A percentile compares a stretch with the other conserved stretches of the same genome.
phyloP scores from a whole-genome alignment of 2,888 invertebrate species.

The Arctia plantaginis region DNA sequence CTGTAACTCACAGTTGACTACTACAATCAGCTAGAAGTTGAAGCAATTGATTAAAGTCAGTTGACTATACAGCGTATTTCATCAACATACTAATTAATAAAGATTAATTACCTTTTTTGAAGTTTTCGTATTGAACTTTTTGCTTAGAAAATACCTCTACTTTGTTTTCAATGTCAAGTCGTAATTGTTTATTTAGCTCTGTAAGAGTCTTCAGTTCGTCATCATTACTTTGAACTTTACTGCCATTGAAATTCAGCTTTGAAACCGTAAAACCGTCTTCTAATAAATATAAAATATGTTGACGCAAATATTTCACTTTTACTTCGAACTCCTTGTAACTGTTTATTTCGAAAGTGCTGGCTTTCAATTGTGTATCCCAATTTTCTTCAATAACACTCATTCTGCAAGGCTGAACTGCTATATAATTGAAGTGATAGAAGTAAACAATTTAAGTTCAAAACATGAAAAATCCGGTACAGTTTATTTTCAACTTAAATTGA shows the following conservation, averaged over 20 bases:
- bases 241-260: slow-evolving; percentile 51
- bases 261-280: slow-evolving; percentile 62
- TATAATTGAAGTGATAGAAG: background rate
- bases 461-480: background rate
- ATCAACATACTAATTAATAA: no score
- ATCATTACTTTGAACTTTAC: slow-evolving; percentile 59
- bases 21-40: background rate
- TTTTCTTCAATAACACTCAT: slow-evolving; percentile 68
- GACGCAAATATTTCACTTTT: slow-evolving; percentile 50
- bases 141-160: slow-evolving; percentile 62
- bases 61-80: no score
- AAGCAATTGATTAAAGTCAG: background rate
- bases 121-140: slow-evolving; percentile 69
- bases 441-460: background rate
- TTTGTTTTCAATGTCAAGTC: slow-evolving; percentile 68
- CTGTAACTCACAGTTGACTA: background rate
- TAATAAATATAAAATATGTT: slow-evolving; percentile 57
- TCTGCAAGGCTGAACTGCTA: slow-evolving; percentile 17
- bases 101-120: slow-evolving; percentile 68
- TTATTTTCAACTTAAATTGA: background rate
- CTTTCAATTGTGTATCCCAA: slow-evolving; percentile 61
- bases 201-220: slow-evolving; percentile 65
- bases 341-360: slow-evolving; percentile 53
- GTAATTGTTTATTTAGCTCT: slow-evolving; percentile 70
- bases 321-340: slow-evolving; percentile 57